Percentiles rank a stretch among this genome's conserved stretches.
Conservation (phyloP, 2,888 invertebrate species). For the Lobophora halterata region DNA sequence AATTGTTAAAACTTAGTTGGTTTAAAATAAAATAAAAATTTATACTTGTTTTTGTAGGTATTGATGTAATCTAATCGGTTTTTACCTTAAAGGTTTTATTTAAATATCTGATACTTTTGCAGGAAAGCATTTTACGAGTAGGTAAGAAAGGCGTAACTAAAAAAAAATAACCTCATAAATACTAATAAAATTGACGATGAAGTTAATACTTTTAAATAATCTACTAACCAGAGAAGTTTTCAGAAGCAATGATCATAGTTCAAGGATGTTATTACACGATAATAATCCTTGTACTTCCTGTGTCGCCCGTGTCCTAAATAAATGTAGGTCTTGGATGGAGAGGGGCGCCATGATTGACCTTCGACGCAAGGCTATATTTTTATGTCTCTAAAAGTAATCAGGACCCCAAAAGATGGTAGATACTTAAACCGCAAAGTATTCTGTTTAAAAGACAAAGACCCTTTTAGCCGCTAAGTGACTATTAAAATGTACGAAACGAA, state of each 20-base stretch:
- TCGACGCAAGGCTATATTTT: conserved; percentile 32
- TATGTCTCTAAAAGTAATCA: conserved; percentile 29
- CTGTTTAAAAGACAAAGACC: conserved; percentile 21
- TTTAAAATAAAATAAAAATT: too few species aligned
- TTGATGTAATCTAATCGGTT: too few species aligned
- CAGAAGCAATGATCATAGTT: conserved; percentile 6
- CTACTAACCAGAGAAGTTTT: too few species aligned
- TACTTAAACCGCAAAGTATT: conserved; percentile 19
- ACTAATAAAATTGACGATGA: too few species aligned
- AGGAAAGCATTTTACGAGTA: too few species aligned
- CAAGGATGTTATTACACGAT: conserved; percentile 13
- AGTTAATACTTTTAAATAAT: too few species aligned
- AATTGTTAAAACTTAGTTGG: too few species aligned
- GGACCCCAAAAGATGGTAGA: conserved; percentile 20
- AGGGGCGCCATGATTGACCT: conserved; percentile 28
- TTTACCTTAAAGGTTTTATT: too few species aligned
- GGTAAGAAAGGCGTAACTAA: too few species aligned
- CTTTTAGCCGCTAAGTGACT: conserved; percentile 18
- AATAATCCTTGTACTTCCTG: conserved; percentile 14
- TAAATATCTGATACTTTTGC: too few species aligned
- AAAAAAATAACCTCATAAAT: too few species aligned
- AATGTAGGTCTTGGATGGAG: conserved; percentile 28
- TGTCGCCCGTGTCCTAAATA: conserved; percentile 32
- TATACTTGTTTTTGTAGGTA: too few species aligned
- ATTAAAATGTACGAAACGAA: conserved; percentile 15